These are phyloP conservation scores for Apis cerana DNA, from an alignment of 1,140 invertebrate species.

Conservation along the genomic window DNA sequence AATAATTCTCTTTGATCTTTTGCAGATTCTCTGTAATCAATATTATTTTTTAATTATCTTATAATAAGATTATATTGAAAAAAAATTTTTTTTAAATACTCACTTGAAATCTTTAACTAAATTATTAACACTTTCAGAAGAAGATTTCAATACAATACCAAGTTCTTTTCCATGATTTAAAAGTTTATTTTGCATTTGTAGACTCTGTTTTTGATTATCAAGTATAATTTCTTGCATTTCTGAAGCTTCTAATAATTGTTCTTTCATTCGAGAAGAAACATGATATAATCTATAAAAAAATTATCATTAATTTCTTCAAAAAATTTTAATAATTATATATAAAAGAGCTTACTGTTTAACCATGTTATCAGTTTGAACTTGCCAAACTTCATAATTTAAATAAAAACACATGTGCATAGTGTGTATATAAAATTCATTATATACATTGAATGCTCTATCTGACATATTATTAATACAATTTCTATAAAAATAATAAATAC, in stretches of 20 bases:
- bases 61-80: background rate
- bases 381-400: constrained; percentile 85
- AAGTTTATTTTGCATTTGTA: constrained; percentile 73
- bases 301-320: constrained; percentile 33
- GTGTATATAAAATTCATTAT: constrained; percentile 87
- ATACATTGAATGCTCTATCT: constrained; percentile 83
- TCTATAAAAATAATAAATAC: constrained; percentile 56
- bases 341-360: constrained; percentile 76
- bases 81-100: constrained; percentile 35
- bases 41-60: background rate
- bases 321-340: background rate
- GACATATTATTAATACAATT: constrained; percentile 83
- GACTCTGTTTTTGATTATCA: constrained; percentile 76
- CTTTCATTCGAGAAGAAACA: constrained; percentile 81
- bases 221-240: constrained; percentile 82
- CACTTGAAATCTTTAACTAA: constrained; percentile 82
- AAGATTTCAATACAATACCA: constrained; percentile 68
- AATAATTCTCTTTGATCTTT: constrained; percentile 82
- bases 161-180: constrained; percentile 72
- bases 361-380: constrained; percentile 83
- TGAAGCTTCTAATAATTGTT: constrained; percentile 82
- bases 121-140: constrained; percentile 76
- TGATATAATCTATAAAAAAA: constrained; percentile 77
- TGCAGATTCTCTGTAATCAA: constrained; percentile 76
- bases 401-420: constrained; percentile 87